Conservation (phyloP, 2,888 invertebrate genomes). For the Microplitis deprimator region DNA sequence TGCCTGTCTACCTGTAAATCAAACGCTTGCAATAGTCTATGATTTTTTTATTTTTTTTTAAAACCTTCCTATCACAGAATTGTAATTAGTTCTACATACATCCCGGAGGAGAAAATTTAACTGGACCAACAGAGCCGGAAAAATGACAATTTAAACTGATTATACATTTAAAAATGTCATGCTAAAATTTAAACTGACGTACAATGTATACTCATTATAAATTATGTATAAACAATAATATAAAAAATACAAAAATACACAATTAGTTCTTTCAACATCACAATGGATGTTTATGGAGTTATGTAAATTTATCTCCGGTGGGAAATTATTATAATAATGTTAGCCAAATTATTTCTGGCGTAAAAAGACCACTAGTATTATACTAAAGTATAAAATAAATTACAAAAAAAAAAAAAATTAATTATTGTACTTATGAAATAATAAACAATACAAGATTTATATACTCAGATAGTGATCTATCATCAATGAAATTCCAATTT, state of each 20-base stretch:
- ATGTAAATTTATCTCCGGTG: conserved; percentile 17
- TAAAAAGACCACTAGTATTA: neutral
- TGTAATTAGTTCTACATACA: neutral
- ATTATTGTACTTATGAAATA: too few species aligned
- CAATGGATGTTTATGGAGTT: conserved; percentile 21
- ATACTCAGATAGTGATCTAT: too few species aligned
- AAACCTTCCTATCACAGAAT: neutral
- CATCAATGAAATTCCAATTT: neutral
- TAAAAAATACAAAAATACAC: neutral
- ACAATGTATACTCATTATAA: neutral
- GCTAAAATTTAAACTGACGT: neutral
- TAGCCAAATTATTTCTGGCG: neutral
- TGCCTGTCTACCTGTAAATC: conserved; percentile 30
- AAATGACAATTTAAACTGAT: conserved; percentile 16
- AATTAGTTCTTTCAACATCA: conserved; percentile 8
- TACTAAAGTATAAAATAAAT: neutral
- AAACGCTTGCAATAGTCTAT: conserved; percentile 22
- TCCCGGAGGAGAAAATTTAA: neutral
- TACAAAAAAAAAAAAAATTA: neutral
- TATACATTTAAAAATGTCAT: conserved; percentile 6
- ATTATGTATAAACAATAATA: neutral
- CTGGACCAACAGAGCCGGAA: neutral
- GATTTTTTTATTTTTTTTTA: conserved; percentile 10
- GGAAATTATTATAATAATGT: neutral
- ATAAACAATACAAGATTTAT: too few species aligned